A percentile compares a stretch with the other conserved stretches of the same genome.
Conservation (phyloP, 2,888 invertebrate genomes). For the Muscina levida region DNA sequence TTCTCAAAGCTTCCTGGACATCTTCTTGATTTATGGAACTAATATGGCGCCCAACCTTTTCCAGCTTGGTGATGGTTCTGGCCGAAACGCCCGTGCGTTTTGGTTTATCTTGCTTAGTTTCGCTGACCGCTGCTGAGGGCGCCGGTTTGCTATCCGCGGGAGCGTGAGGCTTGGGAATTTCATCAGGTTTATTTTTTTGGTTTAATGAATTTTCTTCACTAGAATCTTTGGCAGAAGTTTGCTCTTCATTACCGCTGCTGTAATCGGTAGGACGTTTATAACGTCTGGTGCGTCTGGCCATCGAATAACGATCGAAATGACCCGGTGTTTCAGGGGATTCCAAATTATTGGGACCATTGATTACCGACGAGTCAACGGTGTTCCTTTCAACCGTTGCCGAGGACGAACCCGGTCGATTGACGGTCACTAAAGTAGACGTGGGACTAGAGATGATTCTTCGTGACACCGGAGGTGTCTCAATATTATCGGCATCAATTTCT, state of each 20-base stretch:
- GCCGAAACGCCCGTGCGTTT: slow-evolving; percentile 58
- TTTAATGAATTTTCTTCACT: slow-evolving; percentile 65
- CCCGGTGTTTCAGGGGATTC: slow-evolving; percentile 82
- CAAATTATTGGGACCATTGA: slow-evolving; percentile 17
- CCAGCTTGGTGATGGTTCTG: slow-evolving; percentile 75
- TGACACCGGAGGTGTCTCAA: slow-evolving; percentile 92
- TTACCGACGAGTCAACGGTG: slow-evolving; percentile 10
- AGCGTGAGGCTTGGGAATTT: slow-evolving; percentile 66
- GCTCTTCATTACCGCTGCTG: slow-evolving; percentile 82
- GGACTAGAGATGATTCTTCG: slow-evolving; percentile 81
- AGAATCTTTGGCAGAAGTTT: slow-evolving; percentile 79
- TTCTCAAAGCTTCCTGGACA: slow-evolving; percentile 85
- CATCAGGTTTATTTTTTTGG: slow-evolving; percentile 70
- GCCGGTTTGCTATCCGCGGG: slow-evolving; percentile 58
- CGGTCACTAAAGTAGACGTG: slow-evolving; percentile 74
- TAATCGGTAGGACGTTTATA: slow-evolving; percentile 86
- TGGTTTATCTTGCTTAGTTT: slow-evolving; percentile 19
- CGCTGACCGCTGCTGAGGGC: background rate
- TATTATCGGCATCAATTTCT: slow-evolving; percentile 94
- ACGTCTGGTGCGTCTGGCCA: slow-evolving; percentile 89
- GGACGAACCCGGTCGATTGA: slow-evolving; percentile 68
- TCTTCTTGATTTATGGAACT: slow-evolving; percentile 87
- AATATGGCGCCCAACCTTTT: slow-evolving; percentile 83
- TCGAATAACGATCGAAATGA: slow-evolving; percentile 91
- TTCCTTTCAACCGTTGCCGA: slow-evolving; percentile 54